Conservation (phyloP, 2,113 vertebrate species). For the Oryzias celebensis region DNA sequence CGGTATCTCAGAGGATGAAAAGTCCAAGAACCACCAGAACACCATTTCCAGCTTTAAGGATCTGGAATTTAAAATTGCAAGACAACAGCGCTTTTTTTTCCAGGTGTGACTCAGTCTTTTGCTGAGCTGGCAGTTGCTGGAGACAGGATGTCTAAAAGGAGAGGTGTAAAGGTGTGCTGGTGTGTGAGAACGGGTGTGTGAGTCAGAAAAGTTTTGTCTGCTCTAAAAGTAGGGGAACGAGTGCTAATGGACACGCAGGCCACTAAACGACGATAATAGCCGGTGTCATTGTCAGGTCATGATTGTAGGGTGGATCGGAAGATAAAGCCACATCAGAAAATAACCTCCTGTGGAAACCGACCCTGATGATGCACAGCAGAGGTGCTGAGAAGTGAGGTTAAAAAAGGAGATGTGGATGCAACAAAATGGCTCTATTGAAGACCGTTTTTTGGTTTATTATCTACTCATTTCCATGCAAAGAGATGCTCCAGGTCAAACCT, state of each 20-base stretch:
- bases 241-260: background rate
- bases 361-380: constrained; percentile 2
- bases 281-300: constrained; percentile 14
- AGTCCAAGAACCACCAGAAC: constrained; percentile 4
- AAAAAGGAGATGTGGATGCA: constrained; percentile 7
- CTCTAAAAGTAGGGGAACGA: background rate
- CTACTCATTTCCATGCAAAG: constrained; percentile 35
- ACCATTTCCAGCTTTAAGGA: constrained; percentile 14
- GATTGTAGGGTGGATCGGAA: constrained; percentile 14
- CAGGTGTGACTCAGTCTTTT: constrained; percentile 50
- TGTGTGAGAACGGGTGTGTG: constrained; percentile 1
- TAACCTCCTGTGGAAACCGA: background rate
- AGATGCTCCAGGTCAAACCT: constrained; percentile 34
- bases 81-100: constrained; percentile 36
- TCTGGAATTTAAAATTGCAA: constrained; percentile 10
- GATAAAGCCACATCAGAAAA: constrained; percentile 11
- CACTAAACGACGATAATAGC: constrained; percentile 1
- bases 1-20: constrained; percentile 46
- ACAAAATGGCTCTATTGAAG: constrained; percentile 38
- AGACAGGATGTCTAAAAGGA: constrained; percentile 38
- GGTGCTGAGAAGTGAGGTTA: background rate
- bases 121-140: constrained; percentile 29
- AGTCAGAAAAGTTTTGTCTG: constrained; percentile 27
- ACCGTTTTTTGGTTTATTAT: constrained; percentile 33
- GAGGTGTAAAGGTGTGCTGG: constrained; percentile 24